Evolutionary conservation across 1,140 invertebrate genomes (phyloP).

Genomic region (Drosophila ambigua): DNA sequence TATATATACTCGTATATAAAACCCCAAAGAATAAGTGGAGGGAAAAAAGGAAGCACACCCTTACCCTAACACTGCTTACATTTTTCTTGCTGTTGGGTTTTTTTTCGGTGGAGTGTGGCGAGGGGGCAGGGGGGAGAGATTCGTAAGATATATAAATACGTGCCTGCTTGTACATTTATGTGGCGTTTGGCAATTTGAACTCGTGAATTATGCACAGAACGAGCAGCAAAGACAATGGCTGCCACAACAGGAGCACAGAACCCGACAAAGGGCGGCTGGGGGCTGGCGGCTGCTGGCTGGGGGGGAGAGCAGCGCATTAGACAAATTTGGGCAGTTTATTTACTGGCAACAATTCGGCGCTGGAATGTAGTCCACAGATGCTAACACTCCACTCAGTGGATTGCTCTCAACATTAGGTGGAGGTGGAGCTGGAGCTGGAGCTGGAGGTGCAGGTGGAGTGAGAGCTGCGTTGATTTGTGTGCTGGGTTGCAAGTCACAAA

Average conservation of each 20-base stretch:
- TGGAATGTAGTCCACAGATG: slow-evolving; percentile 27
- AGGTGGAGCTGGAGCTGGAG: too few relatives aligned
- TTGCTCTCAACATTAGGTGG: slow-evolving; percentile 1
- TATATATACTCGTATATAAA: background rate
- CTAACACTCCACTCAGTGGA: slow-evolving; percentile 36
- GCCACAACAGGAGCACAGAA: slow-evolving; percentile 2
- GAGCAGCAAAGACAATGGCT: slow-evolving; percentile 40
- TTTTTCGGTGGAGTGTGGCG: too few relatives aligned
- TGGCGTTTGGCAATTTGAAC: slow-evolving; percentile 64
- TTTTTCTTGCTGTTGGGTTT: background rate
- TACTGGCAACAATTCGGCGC: slow-evolving; percentile 38
- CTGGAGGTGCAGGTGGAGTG: background rate
- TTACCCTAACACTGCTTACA: background rate
- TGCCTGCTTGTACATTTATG: slow-evolving; percentile 60
- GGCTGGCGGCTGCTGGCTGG: background rate
- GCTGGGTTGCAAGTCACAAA: background rate
- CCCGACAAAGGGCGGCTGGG: slow-evolving; percentile 1
- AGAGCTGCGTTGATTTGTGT: slow-evolving; percentile 16
- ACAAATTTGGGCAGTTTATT: slow-evolving; percentile 59
- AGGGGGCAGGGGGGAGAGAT: background rate
- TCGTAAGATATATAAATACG: slow-evolving; percentile 61
- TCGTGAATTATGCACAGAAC: slow-evolving; percentile 64
- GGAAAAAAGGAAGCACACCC: slow-evolving; percentile 12
- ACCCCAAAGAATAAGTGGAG: slow-evolving; percentile 6
- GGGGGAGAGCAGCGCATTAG: slow-evolving; percentile 21